These are phyloP conservation scores for Brienomyrus brachyistius DNA, from an alignment of 2,113 vertebrate species.

Conservation along the genomic window DNA sequence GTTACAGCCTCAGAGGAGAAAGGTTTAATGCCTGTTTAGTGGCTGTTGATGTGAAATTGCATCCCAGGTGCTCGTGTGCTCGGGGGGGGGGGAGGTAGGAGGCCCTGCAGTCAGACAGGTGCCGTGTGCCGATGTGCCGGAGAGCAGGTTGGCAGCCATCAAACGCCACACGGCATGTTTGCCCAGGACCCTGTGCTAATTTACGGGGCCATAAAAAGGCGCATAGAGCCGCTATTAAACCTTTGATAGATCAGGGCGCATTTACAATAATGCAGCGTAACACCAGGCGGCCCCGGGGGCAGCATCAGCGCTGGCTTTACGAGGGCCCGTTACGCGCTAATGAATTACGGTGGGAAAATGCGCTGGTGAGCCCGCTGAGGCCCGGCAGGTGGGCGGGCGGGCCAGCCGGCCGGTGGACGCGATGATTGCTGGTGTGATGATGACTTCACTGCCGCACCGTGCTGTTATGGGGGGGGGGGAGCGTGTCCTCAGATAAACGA, in stretches of 20 bases:
- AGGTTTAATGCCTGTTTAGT: neutral
- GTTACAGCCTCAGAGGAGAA: neutral
- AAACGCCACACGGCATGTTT: slow-evolving; percentile 19
- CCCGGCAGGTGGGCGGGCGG: neutral
- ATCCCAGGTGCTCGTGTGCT: neutral
- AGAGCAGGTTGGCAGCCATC: slow-evolving; percentile 17
- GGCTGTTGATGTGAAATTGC: neutral
- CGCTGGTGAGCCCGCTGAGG: neutral
- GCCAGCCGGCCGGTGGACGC: neutral
- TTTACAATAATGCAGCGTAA: slow-evolving; percentile 35
- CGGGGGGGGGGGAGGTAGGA: neutral
- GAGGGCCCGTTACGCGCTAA: slow-evolving; percentile 32
- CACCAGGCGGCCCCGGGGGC: slow-evolving; percentile 30
- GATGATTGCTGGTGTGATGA: neutral
- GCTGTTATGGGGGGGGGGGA: neutral
- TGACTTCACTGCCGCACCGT: neutral
- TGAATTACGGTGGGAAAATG: slow-evolving; percentile 14
- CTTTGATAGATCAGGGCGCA: slow-evolving; percentile 35
- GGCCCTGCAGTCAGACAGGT: slow-evolving; percentile 9
- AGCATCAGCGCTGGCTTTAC: slow-evolving; percentile 38
- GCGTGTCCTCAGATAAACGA: neutral
- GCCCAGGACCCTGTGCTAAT: slow-evolving; percentile 32
- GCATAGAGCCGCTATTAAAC: slow-evolving; percentile 28
- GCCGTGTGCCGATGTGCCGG: neutral
- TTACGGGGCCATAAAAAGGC: slow-evolving; percentile 35